Percentiles rank a stretch among this genome's conserved stretches.
Evolutionary conservation across 2,797 vertebrate species (phyloP).

Genomic region (Danio albolineatus): DNA sequence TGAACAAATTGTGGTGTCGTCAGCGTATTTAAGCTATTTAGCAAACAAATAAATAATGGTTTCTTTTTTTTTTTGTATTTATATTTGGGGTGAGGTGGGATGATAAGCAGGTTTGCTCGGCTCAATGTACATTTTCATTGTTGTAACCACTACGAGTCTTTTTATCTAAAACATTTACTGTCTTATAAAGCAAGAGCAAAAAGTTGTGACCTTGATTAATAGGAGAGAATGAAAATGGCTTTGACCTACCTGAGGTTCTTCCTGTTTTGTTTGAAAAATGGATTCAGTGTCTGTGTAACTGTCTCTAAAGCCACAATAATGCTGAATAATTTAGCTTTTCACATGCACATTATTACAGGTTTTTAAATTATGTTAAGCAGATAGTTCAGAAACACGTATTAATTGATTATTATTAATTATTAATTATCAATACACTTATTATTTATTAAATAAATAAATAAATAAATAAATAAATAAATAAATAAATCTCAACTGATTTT

Average conservation of each 20-base stretch:
- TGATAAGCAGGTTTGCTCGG: neutral
- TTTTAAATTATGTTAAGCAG: no score
- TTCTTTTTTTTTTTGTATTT: neutral
- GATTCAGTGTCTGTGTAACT: neutral
- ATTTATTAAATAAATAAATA: no score
- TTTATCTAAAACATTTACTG: conserved; percentile 11
- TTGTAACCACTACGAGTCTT: neutral
- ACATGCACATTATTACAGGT: no score
- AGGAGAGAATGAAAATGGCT: neutral
- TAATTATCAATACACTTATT: no score
- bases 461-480: no score
- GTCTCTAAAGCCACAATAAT: conserved; percentile 6
- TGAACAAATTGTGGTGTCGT: conserved; percentile 24
- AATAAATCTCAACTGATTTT: no score
- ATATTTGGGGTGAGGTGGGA: neutral
- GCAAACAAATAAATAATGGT: conserved; percentile 30
- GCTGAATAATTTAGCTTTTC: neutral
- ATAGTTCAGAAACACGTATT: no score
- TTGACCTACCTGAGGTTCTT: conserved; percentile 33
- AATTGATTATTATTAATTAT: no score
- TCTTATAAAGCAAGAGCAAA: neutral
- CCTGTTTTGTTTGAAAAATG: conserved; percentile 27
- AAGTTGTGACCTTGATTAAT: neutral
- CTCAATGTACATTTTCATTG: neutral
- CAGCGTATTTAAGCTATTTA: conserved; percentile 8